phyloP scores from a whole-genome alignment of 1,140 invertebrate species.

The Cryptotermes secundus region DNA sequence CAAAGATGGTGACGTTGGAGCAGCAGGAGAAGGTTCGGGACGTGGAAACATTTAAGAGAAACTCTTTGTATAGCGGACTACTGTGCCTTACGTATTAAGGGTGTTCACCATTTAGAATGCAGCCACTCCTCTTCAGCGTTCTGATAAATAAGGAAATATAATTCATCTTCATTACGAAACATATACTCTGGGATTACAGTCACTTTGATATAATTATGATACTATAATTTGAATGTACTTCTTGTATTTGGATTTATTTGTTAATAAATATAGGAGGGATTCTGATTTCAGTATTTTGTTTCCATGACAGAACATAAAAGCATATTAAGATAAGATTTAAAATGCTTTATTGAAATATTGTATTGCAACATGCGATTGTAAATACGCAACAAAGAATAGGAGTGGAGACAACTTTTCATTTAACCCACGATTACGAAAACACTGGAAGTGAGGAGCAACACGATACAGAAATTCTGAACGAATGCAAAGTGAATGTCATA shows the following conservation, averaged over 20 bases:
- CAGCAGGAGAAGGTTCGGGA: background rate
- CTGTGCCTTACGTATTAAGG: background rate
- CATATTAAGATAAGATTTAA: background rate
- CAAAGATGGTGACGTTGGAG: background rate
- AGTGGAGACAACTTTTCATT: background rate
- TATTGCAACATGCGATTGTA: background rate
- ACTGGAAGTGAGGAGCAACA: background rate
- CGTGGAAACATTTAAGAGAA: background rate
- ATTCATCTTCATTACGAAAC: conserved; percentile 12
- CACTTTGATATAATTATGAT: background rate
- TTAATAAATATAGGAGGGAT: background rate
- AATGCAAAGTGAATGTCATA: background rate
- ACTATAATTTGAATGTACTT: background rate
- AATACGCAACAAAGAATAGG: background rate
- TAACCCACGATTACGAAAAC: background rate
- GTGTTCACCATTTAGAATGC: background rate
- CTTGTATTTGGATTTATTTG: background rate
- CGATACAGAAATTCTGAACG: background rate
- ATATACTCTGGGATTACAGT: background rate
- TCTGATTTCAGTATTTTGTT: background rate
- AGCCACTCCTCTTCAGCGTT: background rate
- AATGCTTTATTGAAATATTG: background rate
- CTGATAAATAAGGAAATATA: background rate
- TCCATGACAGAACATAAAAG: background rate
- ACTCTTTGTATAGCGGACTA: background rate